Evolutionary conservation across 2,888 invertebrate species (phyloP).

Genomic region (Saturnia pavonia): DNA sequence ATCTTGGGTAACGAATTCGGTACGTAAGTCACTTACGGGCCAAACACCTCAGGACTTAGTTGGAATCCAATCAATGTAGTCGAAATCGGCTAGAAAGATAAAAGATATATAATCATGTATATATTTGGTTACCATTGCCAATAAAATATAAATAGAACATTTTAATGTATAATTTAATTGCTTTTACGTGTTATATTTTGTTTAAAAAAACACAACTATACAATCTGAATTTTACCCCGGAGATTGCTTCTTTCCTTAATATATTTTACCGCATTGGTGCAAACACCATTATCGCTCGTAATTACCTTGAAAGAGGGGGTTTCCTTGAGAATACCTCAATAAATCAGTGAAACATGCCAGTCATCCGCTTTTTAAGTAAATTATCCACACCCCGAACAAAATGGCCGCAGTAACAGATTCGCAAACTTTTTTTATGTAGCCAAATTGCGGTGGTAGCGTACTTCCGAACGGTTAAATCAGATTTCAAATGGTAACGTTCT

Average conservation of each 20-base stretch:
- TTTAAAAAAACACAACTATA: neutral
- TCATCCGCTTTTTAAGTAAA: constrained; percentile 55
- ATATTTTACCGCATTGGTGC: neutral
- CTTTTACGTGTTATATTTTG: too few species aligned
- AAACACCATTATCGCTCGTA: constrained; percentile 16
- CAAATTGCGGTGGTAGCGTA: neutral
- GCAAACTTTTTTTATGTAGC: constrained; percentile 1
- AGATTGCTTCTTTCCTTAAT: neutral
- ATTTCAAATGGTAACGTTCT: neutral
- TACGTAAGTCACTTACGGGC: too few species aligned
- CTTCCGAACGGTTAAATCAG: neutral
- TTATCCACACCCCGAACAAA: constrained; percentile 35
- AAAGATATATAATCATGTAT: too few species aligned
- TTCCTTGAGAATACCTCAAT: constrained; percentile 30
- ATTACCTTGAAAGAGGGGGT: constrained; percentile 13
- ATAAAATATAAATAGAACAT: too few species aligned
- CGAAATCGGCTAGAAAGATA: too few species aligned
- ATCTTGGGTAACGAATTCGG: too few species aligned
- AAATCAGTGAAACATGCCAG: constrained; percentile 47
- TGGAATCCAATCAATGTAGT: too few species aligned
- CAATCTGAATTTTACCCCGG: neutral
- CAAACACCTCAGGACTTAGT: too few species aligned
- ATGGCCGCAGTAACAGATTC: constrained; percentile 15
- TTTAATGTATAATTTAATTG: too few species aligned
- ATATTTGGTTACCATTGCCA: too few species aligned